Percentiles rank a stretch among this genome's conserved stretches.
These are phyloP conservation scores for Calephelis virginiensis DNA, from an alignment of 1,140 invertebrate species.

Conservation along the genomic window DNA sequence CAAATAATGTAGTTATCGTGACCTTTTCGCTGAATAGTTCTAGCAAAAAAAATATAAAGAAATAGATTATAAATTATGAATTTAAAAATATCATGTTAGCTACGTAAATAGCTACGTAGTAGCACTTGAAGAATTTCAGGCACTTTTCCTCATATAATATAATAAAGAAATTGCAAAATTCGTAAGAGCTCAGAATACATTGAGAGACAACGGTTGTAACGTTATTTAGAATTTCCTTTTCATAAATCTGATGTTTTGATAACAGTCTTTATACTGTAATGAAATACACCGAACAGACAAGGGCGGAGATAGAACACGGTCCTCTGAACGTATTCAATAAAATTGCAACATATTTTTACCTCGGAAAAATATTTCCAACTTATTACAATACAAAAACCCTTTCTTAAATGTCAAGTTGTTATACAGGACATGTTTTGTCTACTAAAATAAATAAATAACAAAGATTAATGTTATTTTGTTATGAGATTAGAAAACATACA, in stretches of 20 bases:
- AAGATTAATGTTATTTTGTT: too few species aligned
- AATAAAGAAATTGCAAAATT: constrained; percentile 35
- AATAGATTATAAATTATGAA: too few species aligned
- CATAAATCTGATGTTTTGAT: constrained; percentile 24
- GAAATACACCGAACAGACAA: constrained; percentile 5
- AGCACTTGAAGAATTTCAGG: constrained; percentile 37
- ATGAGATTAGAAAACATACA: too few species aligned
- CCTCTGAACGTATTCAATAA: background rate
- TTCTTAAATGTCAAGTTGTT: too few species aligned
- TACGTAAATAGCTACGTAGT: too few species aligned
- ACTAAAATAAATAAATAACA: too few species aligned
- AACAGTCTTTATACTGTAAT: constrained; percentile 1
- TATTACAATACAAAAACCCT: too few species aligned
- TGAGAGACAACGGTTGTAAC: constrained; percentile 20
- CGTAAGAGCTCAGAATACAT: constrained; percentile 24
- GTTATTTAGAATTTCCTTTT: constrained; percentile 21
- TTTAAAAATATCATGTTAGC: too few species aligned
- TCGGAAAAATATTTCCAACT: background rate
- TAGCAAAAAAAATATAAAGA: too few species aligned
- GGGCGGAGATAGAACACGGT: background rate
- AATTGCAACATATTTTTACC: background rate
- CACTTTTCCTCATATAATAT: constrained; percentile 32
- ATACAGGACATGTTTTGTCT: too few species aligned
- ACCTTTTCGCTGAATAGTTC: too few species aligned
- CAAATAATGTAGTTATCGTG: too few species aligned